Evolutionary conservation across 1,140 invertebrate species (phyloP).

Genomic region (Drosophila asahinai): DNA sequence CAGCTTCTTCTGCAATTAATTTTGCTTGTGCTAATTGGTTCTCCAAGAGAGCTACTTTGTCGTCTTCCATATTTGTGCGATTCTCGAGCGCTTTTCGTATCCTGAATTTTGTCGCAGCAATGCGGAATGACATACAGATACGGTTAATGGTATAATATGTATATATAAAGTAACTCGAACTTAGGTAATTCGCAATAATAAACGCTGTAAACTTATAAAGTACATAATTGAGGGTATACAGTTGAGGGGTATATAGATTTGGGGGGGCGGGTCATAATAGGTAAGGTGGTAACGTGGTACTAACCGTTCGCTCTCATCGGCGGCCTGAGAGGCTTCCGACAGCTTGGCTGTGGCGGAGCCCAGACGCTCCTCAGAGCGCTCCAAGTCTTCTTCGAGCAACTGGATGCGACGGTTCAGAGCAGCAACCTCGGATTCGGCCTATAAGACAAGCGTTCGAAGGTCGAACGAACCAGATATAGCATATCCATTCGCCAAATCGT

Average conservation of each 20-base stretch:
- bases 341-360: conserved; percentile 98
- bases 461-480: conserved; percentile 71
- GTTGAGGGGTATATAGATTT: conserved; percentile 14
- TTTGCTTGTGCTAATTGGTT: conserved; percentile 98
- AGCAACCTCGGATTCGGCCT: conserved; percentile 99
- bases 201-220: conserved; percentile 64
- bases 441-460: conserved; percentile 79
- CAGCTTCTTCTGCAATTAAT: conserved; percentile 98
- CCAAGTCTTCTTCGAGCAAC: conserved; percentile 98
- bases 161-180: conserved; percentile 69
- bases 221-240: conserved; percentile 31
- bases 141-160: conserved; percentile 38
- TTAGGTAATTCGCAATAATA: conserved; percentile 42
- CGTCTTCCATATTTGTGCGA: conserved; percentile 99
- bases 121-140: conserved; percentile 38
- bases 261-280: conserved; percentile 17
- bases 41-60: conserved; percentile 97
- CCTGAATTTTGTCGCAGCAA: conserved; percentile 87
- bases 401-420: conserved; percentile 99
- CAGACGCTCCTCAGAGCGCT: conserved; percentile 98
- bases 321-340: conserved; percentile 99
- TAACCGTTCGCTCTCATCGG: conserved; percentile 99
- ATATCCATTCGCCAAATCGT: conserved; percentile 27
- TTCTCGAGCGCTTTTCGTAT: conserved; percentile 99
- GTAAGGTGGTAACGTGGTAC: conserved; percentile 74